Conservation (phyloP, 2,797 vertebrate species). For the Zalophus californianus region DNA sequence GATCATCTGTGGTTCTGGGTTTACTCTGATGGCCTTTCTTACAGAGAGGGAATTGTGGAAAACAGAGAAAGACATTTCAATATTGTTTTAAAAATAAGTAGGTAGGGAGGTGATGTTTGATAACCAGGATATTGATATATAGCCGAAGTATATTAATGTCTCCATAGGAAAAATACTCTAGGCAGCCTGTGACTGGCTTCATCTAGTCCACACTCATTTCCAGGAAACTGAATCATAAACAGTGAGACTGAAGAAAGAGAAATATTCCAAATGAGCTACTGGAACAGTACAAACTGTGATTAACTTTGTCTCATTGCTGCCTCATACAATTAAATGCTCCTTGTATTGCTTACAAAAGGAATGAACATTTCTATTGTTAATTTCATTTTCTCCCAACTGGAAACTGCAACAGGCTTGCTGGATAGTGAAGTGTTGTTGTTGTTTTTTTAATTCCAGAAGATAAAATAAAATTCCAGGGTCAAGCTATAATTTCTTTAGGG, state of each 20-base stretch:
- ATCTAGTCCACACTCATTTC: slow-evolving; percentile 4
- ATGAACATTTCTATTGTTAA: background rate
- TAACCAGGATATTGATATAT: background rate
- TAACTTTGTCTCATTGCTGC: background rate
- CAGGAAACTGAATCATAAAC: slow-evolving; percentile 23
- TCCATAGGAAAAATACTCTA: background rate
- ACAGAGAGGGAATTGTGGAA: background rate
- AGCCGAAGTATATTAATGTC: background rate
- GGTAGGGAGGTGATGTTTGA: background rate
- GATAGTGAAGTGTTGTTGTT: background rate
- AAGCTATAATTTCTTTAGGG: background rate
- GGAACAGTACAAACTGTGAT: background rate
- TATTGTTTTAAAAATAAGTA: background rate
- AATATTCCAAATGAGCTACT: background rate
- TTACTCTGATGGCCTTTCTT: background rate
- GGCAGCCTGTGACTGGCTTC: background rate
- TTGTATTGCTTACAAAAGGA: background rate
- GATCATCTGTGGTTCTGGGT: background rate
- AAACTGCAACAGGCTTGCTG: background rate
- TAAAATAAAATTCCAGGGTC: slow-evolving; percentile 1
- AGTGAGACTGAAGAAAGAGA: slow-evolving; percentile 16
- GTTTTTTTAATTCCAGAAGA: background rate
- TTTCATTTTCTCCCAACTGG: slow-evolving; percentile 11
- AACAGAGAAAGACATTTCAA: background rate
- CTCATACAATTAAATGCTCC: background rate